Base-by-base conservation (phyloP, 2,797 vertebrate genomes). In the Pygocentrus nattereri region DNA sequence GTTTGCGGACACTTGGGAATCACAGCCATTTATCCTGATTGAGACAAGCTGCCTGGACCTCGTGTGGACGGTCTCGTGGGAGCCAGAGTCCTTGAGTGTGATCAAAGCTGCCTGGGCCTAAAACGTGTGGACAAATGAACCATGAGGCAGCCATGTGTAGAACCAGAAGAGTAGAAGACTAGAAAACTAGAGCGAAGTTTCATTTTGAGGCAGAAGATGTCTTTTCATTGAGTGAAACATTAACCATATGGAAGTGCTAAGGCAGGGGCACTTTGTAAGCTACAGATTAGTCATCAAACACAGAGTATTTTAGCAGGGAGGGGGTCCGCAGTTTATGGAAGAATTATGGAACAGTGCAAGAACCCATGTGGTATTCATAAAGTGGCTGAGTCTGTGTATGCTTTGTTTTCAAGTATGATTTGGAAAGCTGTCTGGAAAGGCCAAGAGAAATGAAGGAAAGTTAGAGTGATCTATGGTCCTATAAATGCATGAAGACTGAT, bases 331-430 rank as follows among this genome's bases (percentile, higher is more conserved):
- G 88, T 89, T 92, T 90, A 89, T 83, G 86, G 72, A 76, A 62
- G 67, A 83, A 77, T 84, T 83, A 86, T 74, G 65, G 73, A 85
- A 84, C 76, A 74, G 85, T 79, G 67, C 87, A 89, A 81, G 83
- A 81, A 83, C 82, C 85, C 91, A 93, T 91, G 85, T 84, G 89
- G 88, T 90, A 91, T 90, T 89, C 80, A 92, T 93, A 81, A 90
- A 86, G 71, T 74, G 47, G 76, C 67, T 72, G 70, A 84, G 68
- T 38, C 49, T 83, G 74, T 49, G 59, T 74, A 80, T 87, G 93
- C 85, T 80, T 88, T 44, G 52, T 73, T 79, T 62, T 47, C 25
- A 15, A 30, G 41, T 13, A 69, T 1, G 21, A 19, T 64, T 31
- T 76, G 34, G 52, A 74, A 72, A 27, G 61, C 25, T 38, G 61